A percentile compares a stretch with the other conserved stretches of the same genome.
Evolutionary conservation across 2,888 invertebrate genomes (phyloP).

Genomic region (Carpatolechia fugitivella): DNA sequence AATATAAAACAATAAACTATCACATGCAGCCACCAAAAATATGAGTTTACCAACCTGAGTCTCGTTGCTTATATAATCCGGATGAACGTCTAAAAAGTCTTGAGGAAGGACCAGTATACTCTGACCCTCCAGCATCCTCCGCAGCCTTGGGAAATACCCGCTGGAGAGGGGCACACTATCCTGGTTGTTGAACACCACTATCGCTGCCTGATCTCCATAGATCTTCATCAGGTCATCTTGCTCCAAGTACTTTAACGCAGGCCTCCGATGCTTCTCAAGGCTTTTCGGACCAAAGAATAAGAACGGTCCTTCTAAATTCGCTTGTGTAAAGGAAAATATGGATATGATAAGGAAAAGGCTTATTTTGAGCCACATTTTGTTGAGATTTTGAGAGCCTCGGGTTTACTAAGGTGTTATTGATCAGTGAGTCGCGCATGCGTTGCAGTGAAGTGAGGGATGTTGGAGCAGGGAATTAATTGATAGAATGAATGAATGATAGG

Average conservation of each 20-base stretch:
- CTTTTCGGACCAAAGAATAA: slow-evolving; percentile 79
- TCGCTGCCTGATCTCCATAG: slow-evolving; percentile 78
- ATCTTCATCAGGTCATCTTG: slow-evolving; percentile 78
- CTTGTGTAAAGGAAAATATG: slow-evolving; percentile 33
- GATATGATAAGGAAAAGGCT: background rate
- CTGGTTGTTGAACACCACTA: slow-evolving; percentile 81
- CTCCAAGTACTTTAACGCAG: slow-evolving; percentile 72
- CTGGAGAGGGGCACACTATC: slow-evolving; percentile 75
- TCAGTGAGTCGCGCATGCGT: background rate
- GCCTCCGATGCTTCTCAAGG: slow-evolving; percentile 64
- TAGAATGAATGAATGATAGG: too few relatives aligned
- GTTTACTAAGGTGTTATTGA: background rate
- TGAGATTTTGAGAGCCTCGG: background rate
- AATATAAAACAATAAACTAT: too few relatives aligned
- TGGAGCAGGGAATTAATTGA: too few relatives aligned
- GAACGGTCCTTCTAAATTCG: slow-evolving; percentile 79
- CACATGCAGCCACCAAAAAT: too few relatives aligned
- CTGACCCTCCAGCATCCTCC: slow-evolving; percentile 75
- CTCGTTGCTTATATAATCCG: slow-evolving; percentile 80
- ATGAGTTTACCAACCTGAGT: slow-evolving; percentile 67
- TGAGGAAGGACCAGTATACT: slow-evolving; percentile 77
- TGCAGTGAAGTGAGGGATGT: too few relatives aligned
- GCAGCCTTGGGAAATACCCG: slow-evolving; percentile 75
- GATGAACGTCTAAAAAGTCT: slow-evolving; percentile 77
- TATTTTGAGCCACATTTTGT: slow-evolving; percentile 8